Evolutionary conservation across 1,140 invertebrate genomes (phyloP), one percentile per base, ranked within the genome.

Genomic region (Argopecten irradians): DNA sequence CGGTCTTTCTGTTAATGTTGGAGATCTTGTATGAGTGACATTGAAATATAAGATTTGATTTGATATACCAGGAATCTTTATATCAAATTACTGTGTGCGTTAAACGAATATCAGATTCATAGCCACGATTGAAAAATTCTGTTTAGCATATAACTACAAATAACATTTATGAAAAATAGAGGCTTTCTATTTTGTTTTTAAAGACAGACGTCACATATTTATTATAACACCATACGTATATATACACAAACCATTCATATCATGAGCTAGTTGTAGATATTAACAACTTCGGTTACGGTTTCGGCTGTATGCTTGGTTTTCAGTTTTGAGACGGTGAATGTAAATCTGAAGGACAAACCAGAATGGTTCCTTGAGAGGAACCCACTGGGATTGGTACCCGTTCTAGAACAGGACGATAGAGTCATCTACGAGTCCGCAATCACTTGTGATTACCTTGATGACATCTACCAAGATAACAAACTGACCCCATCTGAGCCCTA

Each of bases 401-500:
- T 97, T 16, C 91, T 99, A 46, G 97, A 98, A 95, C 95, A 96
- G 84, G 96, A 96, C 55, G 92, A 91, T 22, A 97, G 97, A 41
- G 96, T 97, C 33, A 96, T 97, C 0, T 97, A 97, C 89, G 98
- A 99, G 94, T 98, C 98, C 92, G 94, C 98, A 36, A 96, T 98
- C 14, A 97, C 98, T 85, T 97, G 97, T 46, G 98, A 99, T 93
- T 98, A 98, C 94, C 93, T 99, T 43, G 98, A 99, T 93, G 97
- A 98, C 87, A 94, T 95, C 32, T 98, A 97, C 95, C 96, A 97
- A 0, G 93, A 97, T 34, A 95, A 96, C 32, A 96, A 96, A 34
- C 95, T 98, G 0, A 96, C 97, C 92, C 96, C 97, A 5, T 96
- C 95, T 46, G 97, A 98, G 95, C 97, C 98, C 22, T 95, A 98